A percentile compares a stretch with the other conserved stretches of the same genome.
These are phyloP conservation scores for Cheumatopsyche charites DNA, from an alignment of 1,140 invertebrate species.

Conservation along the genomic window DNA sequence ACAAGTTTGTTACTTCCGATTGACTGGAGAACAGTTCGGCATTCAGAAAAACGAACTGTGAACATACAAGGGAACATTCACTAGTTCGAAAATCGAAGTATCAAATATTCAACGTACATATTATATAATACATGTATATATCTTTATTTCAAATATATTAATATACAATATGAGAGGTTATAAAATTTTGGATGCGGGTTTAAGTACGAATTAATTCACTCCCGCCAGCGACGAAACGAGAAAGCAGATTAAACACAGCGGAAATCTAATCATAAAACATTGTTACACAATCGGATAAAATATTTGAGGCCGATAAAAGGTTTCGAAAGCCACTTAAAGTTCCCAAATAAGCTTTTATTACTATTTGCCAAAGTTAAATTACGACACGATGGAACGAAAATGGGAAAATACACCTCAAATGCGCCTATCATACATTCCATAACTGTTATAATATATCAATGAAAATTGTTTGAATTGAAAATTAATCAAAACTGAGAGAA, in stretches of 20 bases:
- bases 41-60: conserved; percentile 23
- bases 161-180: neutral
- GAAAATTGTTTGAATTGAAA: too few species aligned
- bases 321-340: conserved; percentile 20
- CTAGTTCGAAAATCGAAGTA: neutral
- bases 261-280: conserved; percentile 19
- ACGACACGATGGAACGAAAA: neutral
- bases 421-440: too few species aligned
- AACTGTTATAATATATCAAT: too few species aligned
- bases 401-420: too few species aligned
- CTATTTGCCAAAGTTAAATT: conserved; percentile 22
- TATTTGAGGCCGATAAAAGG: conserved; percentile 19
- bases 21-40: conserved; percentile 23
- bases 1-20: conserved; percentile 33
- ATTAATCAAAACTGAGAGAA: too few species aligned
- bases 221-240: neutral
- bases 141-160: too few species aligned
- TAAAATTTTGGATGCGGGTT: neutral
- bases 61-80: neutral
- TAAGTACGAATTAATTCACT: conserved; percentile 11
- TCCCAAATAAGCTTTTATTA: conserved; percentile 19
- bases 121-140: neutral
- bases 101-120: neutral
- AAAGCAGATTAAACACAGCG: conserved; percentile 8
- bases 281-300: conserved; percentile 17